These are phyloP conservation scores for Lutjanus campechanus DNA, from an alignment of 2,797 vertebrate genomes.

Conservation along the genomic window DNA sequence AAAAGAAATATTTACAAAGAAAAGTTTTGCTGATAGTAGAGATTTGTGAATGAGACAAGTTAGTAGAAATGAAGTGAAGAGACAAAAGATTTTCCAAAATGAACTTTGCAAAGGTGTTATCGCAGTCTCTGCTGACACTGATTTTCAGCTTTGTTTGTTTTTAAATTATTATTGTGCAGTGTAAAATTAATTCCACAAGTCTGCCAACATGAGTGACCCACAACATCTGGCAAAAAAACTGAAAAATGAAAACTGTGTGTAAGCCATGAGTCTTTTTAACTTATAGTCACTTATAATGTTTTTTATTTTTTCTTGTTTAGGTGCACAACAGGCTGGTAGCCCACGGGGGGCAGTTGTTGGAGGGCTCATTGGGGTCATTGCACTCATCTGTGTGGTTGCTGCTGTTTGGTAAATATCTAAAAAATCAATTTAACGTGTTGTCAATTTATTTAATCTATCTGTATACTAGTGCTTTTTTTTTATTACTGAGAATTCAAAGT, in stretches of 20 bases:
- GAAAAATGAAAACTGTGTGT: no score
- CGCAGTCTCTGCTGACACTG: no score
- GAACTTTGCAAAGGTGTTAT: background rate
- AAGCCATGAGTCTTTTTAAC: background rate
- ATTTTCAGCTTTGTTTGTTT: background rate
- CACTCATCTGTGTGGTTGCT: slow-evolving; percentile 5
- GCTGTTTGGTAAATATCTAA: slow-evolving; percentile 8
- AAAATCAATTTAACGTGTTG: background rate
- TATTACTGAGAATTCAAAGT: background rate
- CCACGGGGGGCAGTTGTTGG: background rate
- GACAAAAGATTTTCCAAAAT: background rate
- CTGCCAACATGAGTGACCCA: background rate
- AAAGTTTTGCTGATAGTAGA: background rate
- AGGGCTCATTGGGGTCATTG: slow-evolving; percentile 7
- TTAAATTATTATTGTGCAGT: background rate
- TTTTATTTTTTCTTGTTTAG: background rate
- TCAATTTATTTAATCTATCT: no score
- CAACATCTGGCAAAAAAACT: no score
- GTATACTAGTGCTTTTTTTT: no score
- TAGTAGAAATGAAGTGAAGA: background rate
- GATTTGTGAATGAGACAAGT: background rate
- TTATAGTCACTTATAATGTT: background rate
- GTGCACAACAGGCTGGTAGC: background rate
- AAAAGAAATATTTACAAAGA: background rate
- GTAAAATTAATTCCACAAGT: background rate